A percentile compares a stretch with the other conserved stretches of the same genome.
Evolutionary conservation across 2,888 invertebrate genomes (phyloP).

Genomic region (Ephialtes manifestator): DNA sequence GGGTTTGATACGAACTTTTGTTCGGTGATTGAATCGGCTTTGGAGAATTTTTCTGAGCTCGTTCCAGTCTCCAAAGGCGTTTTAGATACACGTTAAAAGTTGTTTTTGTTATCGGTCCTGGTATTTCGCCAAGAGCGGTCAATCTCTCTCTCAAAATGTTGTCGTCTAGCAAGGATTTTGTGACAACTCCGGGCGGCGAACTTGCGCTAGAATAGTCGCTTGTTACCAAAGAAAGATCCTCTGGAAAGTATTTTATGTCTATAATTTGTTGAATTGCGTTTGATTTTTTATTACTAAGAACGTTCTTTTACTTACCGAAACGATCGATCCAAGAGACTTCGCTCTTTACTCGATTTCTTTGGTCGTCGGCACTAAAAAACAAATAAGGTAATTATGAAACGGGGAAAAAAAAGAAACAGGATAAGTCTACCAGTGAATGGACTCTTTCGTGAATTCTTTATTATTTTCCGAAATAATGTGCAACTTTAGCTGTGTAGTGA

Average conservation of each 20-base stretch:
- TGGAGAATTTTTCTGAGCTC: not conserved
- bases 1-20: conserved; percentile 26
- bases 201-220: conserved; percentile 26
- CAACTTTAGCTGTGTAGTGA: too few species aligned
- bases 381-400: not conserved
- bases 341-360: conserved; percentile 49
- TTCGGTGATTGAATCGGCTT: not conserved
- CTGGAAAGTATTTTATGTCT: conserved; percentile 2
- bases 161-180: conserved; percentile 86
- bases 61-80: conserved; percentile 89
- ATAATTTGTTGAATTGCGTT: not conserved
- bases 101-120: conserved; percentile 93
- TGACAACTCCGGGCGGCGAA: conserved; percentile 21
- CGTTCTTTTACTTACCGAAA: conserved; percentile 56
- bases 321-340: conserved; percentile 61
- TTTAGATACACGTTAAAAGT: conserved; percentile 93
- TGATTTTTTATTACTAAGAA: not conserved
- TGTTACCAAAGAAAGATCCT: conserved; percentile 39
- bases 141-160: conserved; percentile 90
- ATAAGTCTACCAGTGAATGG: not conserved
- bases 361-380: conserved; percentile 37
- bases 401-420: conserved; percentile 78
- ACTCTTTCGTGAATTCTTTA: too few species aligned
- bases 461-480: too few species aligned
- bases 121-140: conserved; percentile 89